These are phyloP conservation scores for Urocyon cinereoargenteus DNA, from an alignment of 2,797 vertebrate species.

Conservation along the genomic window DNA sequence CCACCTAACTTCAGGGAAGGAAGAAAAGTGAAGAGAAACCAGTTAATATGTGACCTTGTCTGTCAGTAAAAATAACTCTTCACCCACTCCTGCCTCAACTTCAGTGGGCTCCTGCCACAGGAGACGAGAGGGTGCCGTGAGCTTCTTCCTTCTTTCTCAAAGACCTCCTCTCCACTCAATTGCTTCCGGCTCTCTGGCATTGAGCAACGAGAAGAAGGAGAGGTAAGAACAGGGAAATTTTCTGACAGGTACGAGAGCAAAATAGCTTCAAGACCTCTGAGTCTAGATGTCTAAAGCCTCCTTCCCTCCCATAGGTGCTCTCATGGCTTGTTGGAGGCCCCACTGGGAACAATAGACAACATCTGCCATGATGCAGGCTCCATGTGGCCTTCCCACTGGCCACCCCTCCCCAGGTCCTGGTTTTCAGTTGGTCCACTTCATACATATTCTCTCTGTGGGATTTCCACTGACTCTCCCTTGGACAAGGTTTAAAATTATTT, in stretches of 20 bases:
- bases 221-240: background rate
- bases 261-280: background rate
- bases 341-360: background rate
- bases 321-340: background rate
- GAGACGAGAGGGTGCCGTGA: background rate
- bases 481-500: background rate
- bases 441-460: background rate
- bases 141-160: background rate
- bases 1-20: background rate
- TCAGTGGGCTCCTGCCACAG: background rate
- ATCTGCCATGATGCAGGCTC: background rate
- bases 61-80: background rate
- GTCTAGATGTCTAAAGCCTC: background rate
- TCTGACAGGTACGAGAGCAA: background rate
- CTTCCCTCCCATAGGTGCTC: background rate
- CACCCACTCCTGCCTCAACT: background rate
- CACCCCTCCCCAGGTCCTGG: background rate
- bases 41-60: accelerated
- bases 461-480: background rate
- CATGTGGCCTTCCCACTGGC: background rate
- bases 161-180: background rate
- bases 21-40: background rate
- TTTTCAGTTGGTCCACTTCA: background rate
- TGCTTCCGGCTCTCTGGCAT: background rate
- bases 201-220: background rate